phyloP scores from a whole-genome alignment of 2,888 invertebrate species.

The Tenthredo notha region DNA sequence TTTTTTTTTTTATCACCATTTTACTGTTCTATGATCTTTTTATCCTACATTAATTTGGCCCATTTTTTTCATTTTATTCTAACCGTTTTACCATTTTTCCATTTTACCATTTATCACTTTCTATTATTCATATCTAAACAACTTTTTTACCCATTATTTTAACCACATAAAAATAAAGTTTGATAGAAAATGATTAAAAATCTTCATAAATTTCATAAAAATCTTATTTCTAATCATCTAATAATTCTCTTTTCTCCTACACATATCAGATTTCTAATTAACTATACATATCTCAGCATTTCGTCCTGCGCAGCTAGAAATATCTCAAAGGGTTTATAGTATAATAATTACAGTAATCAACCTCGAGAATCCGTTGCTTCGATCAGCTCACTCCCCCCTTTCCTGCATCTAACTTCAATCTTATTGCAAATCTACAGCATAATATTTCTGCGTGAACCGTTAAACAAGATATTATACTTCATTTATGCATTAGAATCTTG shows the following conservation, averaged over 20 bases:
- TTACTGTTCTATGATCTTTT: not conserved
- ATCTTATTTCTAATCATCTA: not conserved
- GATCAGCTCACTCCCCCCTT: constrained; percentile 1
- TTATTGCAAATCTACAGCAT: constrained; percentile 8
- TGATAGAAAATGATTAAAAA: not conserved
- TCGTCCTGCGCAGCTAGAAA: not conserved
- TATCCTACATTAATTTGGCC: not conserved
- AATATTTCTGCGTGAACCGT: not conserved
- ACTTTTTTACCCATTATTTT: not conserved
- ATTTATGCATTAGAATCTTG: not conserved
- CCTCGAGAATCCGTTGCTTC: constrained; percentile 1
- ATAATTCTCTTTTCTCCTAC: not conserved
- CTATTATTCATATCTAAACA: not conserved
- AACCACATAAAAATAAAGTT: not conserved
- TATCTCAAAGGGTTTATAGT: not conserved
- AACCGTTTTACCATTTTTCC: not conserved
- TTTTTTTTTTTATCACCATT: not conserved
- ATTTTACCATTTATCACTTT: not conserved
- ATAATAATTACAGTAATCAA: constrained; percentile 33
- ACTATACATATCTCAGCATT: not conserved
- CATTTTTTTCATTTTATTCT: not conserved
- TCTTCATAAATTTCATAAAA: not conserved
- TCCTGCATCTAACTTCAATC: not conserved
- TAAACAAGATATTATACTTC: not conserved
- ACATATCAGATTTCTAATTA: not conserved